Percentiles rank a stretch among this genome's conserved stretches.
phyloP scores from a whole-genome alignment of 2,888 invertebrate genomes.

The Drosophila basisetae region DNA sequence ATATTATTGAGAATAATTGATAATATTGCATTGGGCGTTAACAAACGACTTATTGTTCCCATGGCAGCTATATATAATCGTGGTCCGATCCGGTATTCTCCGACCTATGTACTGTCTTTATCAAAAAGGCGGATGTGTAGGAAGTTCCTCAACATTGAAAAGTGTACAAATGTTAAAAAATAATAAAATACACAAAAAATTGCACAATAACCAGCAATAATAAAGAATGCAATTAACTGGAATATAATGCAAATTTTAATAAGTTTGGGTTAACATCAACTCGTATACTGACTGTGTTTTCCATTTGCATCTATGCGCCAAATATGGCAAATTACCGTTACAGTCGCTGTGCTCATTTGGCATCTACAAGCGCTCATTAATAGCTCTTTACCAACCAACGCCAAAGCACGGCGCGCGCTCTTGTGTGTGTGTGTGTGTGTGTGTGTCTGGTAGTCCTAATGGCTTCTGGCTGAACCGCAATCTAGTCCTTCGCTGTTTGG shows the following conservation, averaged over 20 bases:
- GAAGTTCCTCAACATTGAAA: background rate
- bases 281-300: background rate
- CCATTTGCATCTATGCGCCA: background rate
- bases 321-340: constrained; percentile 8
- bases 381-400: constrained; percentile 4
- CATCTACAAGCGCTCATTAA: constrained; percentile 10
- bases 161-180: background rate
- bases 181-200: background rate
- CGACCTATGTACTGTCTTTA: background rate
- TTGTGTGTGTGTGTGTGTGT: background rate
- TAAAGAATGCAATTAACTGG: background rate
- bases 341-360: constrained; percentile 9
- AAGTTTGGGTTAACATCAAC: background rate
- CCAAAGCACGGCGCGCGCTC: background rate
- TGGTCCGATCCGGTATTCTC: background rate
- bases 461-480: constrained; percentile 2
- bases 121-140: too few species aligned
- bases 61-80: background rate
- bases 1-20: background rate
- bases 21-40: background rate
- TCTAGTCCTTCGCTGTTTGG: background rate
- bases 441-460: constrained; percentile 6
- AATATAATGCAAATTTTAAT: background rate
- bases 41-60: background rate
- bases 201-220: background rate